phyloP scores from a whole-genome alignment of 1,140 invertebrate genomes.

The Helicoverpa zea region DNA sequence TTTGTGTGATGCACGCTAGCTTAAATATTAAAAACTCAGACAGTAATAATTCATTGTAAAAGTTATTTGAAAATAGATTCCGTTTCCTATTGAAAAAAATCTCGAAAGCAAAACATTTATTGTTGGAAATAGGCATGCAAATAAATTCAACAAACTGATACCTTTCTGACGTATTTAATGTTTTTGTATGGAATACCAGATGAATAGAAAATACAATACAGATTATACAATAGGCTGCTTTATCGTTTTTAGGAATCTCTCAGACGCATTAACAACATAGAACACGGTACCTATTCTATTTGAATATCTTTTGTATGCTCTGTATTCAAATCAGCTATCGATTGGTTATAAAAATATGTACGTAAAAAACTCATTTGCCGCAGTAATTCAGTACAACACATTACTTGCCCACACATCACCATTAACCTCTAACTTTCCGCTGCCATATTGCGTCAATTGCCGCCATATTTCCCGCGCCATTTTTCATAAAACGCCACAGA shows the following conservation, averaged over 20 bases:
- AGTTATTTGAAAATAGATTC: no score
- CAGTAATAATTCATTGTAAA: no score
- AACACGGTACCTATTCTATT: background rate
- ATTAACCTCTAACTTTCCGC: slow-evolving; percentile 20
- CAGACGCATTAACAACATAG: background rate
- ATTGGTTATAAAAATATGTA: slow-evolving; percentile 1
- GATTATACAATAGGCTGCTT: background rate
- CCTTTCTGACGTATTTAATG: background rate
- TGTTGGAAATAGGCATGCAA: no score
- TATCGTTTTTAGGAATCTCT: slow-evolving; percentile 7
- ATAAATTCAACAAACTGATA: no score
- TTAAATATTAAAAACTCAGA: no score
- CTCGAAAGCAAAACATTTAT: no score
- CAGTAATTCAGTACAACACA: background rate
- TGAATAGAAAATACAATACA: slow-evolving; percentile 14
- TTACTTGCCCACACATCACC: background rate
- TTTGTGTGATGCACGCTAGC: no score
- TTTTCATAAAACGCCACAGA: slow-evolving; percentile 29
- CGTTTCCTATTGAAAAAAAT: no score
- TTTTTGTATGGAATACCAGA: background rate
- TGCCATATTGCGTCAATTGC: slow-evolving; percentile 16
- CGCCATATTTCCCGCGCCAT: slow-evolving; percentile 2
- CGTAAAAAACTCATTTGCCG: background rate
- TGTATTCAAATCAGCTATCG: background rate
- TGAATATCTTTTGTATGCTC: background rate